Base-by-base conservation (phyloP, 2,113 vertebrate species). In the Fulmarus glacialis region DNA sequence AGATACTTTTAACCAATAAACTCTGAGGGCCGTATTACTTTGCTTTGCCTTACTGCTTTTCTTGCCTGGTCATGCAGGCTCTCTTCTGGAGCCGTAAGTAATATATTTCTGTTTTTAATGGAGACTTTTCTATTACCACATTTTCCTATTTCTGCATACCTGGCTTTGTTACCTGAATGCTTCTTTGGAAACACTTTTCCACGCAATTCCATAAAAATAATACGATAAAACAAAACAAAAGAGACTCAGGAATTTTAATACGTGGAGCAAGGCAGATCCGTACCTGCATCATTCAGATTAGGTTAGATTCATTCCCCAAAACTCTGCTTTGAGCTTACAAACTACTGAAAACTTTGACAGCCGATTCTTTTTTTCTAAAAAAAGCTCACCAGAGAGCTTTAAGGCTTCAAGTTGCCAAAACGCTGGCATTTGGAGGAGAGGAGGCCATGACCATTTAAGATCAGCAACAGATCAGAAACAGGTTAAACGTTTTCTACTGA, bases 211-310 rank as follows among this genome's bases (percentile, higher is more conserved):
- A 70, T 43, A 52, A 50, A 80, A 88, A 67, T 45, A 82, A 40
- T 29, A 66, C 0, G 0, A 71, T 55, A 81, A 78, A 89, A 38
- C 27, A 70, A 81, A 47, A 7, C 17, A 70, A 47, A 26, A 72
- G 18, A 68, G 15, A 34, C 5, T 75, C 23, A 2, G 62, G 59
- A 68, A 50, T 50, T 62, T 32, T 73, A 94, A 88, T 62, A 73
- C 0, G 0, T 0, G 2, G 36, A 91, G 8, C 12, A 73, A 79
- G 60, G 29, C 27, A 68, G 59, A 84, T 67, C 20, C 0, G 1
- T 50, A 68, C 34, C 48, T 36, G 36, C 48, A 47, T 34, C 48
- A 24, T 47, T 45, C n/a, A n/a, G n/a, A n/a, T n/a, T n/a, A n/a
- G 0, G 12, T 38, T 11, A 34, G 43, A 73, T 58, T 80, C 2